These are phyloP conservation scores for Drosophila ochracea DNA, from an alignment of 2,888 invertebrate species.

Conservation along the genomic window DNA sequence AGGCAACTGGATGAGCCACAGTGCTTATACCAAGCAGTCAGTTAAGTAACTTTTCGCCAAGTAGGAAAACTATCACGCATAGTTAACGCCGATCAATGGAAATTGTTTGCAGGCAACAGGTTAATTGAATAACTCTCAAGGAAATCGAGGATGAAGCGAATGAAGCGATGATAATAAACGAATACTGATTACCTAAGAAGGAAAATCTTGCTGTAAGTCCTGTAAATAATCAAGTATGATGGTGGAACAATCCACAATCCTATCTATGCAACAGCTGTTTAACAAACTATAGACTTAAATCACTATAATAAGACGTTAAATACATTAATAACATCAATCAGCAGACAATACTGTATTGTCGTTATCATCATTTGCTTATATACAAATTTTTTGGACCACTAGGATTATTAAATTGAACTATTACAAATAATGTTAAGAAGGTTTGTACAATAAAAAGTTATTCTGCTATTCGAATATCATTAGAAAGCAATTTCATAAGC, in stretches of 20 bases:
- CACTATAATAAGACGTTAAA: neutral
- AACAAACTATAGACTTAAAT: neutral
- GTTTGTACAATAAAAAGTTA: neutral
- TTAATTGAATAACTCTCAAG: slow-evolving; percentile 12
- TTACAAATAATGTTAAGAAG: neutral
- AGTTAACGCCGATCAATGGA: slow-evolving; percentile 50
- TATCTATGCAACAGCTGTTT: neutral
- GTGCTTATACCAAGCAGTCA: slow-evolving; percentile 9
- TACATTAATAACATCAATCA: neutral
- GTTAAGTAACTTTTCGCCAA: slow-evolving; percentile 44
- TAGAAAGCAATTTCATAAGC: neutral
- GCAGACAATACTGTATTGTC: too few species aligned
- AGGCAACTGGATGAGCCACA: neutral
- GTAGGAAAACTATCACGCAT: slow-evolving; percentile 40
- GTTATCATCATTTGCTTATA: neutral
- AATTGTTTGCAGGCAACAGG: slow-evolving; percentile 23
- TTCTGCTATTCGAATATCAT: neutral
- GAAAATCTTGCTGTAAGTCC: neutral
- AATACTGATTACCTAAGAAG: neutral
- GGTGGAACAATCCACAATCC: neutral
- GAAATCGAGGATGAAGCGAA: neutral
- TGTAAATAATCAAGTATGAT: neutral
- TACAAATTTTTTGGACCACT: neutral
- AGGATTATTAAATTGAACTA: neutral
- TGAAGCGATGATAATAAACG: slow-evolving; percentile 1